phyloP scores from a whole-genome alignment of 2,888 invertebrate species.

The Torymus texanus region DNA sequence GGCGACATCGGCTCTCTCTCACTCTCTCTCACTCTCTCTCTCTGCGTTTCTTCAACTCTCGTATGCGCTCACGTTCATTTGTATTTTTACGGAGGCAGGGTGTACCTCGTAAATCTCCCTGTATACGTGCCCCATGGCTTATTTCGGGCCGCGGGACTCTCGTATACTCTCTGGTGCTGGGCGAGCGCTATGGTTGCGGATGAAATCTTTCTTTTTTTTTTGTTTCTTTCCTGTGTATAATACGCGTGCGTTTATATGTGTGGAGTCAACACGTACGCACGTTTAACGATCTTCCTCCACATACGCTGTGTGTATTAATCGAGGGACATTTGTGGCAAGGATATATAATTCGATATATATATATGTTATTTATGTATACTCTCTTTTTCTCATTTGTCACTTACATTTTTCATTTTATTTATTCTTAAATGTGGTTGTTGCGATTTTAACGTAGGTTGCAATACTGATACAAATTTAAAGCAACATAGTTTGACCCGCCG shows the following conservation, averaged over 20 bases:
- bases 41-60: slow-evolving; percentile 13
- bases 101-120: slow-evolving; percentile 41
- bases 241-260: not conserved
- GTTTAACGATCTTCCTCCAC: slow-evolving; percentile 19
- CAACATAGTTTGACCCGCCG: too few relatives aligned
- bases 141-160: slow-evolving; percentile 28
- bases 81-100: slow-evolving; percentile 45
- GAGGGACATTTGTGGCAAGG: slow-evolving; percentile 10
- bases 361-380: not conserved
- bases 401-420: slow-evolving; percentile 8
- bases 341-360: slow-evolving; percentile 27
- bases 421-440: slow-evolving; percentile 8
- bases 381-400: too few relatives aligned
- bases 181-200: slow-evolving; percentile 4
- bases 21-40: too few relatives aligned
- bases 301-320: slow-evolving; percentile 31
- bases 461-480: too few relatives aligned
- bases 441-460: not conserved
- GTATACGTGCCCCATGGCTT: slow-evolving; percentile 37
- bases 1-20: slow-evolving; percentile 24
- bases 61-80: slow-evolving; percentile 42
- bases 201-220: slow-evolving; percentile 22
- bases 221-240: not conserved
- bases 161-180: slow-evolving; percentile 39
- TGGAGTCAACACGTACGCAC: not conserved